Conservation (phyloP, 2,797 vertebrate species). For the Tympanoctomys barrerae region DNA sequence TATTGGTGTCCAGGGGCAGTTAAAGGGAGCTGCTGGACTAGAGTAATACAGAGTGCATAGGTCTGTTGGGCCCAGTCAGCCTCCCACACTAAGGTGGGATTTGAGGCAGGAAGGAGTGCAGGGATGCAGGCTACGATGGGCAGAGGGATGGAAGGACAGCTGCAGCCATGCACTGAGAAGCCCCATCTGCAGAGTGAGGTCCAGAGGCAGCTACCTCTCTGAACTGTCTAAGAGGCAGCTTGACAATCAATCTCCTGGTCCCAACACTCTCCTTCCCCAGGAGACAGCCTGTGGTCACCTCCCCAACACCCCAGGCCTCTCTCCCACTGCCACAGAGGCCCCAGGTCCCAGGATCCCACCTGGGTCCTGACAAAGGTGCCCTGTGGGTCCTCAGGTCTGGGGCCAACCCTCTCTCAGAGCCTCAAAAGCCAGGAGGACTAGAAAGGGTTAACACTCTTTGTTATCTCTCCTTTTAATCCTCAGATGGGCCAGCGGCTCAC, state of each 20-base stretch:
- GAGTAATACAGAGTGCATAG: neutral
- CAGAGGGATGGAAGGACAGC: neutral
- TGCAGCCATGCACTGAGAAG: neutral
- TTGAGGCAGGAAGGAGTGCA: neutral
- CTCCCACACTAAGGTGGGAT: neutral
- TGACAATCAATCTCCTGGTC: no score
- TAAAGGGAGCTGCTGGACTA: neutral
- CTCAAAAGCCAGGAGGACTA: slow-evolving; percentile 71
- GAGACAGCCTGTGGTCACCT: neutral
- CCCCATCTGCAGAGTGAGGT: neutral
- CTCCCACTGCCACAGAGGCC: neutral
- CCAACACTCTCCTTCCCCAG: neutral
- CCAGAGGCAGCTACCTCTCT: neutral
- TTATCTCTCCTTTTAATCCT: slow-evolving; percentile 95
- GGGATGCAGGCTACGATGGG: neutral
- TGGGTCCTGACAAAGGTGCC: neutral
- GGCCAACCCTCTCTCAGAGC: slow-evolving; percentile 45
- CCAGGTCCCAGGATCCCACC: neutral
- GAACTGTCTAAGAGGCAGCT: neutral
- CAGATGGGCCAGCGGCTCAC: slow-evolving; percentile 93
- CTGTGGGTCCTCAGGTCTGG: neutral
- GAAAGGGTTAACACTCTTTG: slow-evolving; percentile 93
- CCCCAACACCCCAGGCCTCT: neutral
- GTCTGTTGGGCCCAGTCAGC: neutral
- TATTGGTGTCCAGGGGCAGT: neutral